Evolutionary conservation across 2,888 invertebrate genomes (phyloP), one percentile per base, ranked within the genome.

Genomic region (Ormyrus rosae): DNA sequence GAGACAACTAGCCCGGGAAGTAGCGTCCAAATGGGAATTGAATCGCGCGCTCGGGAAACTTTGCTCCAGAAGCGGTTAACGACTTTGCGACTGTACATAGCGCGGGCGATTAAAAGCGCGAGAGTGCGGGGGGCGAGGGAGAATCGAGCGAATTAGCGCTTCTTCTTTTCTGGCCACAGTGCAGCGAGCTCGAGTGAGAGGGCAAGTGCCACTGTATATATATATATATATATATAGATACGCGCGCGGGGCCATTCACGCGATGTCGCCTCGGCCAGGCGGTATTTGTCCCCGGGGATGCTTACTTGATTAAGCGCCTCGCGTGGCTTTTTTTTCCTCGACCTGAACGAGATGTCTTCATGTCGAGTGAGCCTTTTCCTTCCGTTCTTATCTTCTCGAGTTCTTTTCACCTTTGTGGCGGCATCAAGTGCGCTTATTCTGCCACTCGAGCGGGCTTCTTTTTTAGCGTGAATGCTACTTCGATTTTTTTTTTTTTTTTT

Each of bases 21-120:
- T 64, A 78, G 81, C 78, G 72, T 78, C 82, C 84, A 85, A 84
- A 84, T 83, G 82, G 80, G 81, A 83, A 84, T 84, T 79, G 83
- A 82, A 83, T 84, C 82, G 82, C 81, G 58, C 60, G 51, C 53
- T 13, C 10, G 58, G 10, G 81, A 81, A 84, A 84, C 83, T 84
- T 84, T 81, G 67, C 80, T 80, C 82, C 64, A 34, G 67, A 81
- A 70, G 63, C 74, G 61, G 79, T 75, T 82, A 81, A 77, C 79
- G 74, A 81, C 61, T 75, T 71, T 81, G 77, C 65, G 70, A 70
- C 70, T 64, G 60, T 75, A 53, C 64, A 51, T 63, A 58, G 58
- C 13, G 53, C 78, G 72, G 76, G 64, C 73, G 76, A 83, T 80
- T 81, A 81, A 78, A 69, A 78, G 68, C 63, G 64, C 70, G 70